Evolutionary conservation across 2,888 invertebrate genomes (phyloP), one percentile per base, ranked within the genome.

Genomic region (Endotricha flammealis): DNA sequence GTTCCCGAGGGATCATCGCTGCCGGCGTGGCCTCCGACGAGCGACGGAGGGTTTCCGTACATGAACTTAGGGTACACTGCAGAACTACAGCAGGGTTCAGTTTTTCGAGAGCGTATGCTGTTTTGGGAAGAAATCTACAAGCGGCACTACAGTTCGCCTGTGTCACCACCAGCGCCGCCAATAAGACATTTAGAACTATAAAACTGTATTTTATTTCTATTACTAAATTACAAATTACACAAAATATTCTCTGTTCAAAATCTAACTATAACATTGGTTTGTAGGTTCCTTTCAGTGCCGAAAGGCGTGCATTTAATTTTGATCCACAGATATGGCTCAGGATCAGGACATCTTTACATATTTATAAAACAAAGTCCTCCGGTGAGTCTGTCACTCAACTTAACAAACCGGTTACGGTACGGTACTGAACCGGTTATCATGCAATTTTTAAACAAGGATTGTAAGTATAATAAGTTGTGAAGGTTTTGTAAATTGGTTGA

Each of bases 121-220:
- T 53, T 63, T 38, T 61, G 63, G 63, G 46, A 58, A 12, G 37
- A 40, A 16, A 57, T 61, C 12, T 61, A 59, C 27, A 42, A 46
- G 1, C 38, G 38, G 14, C 38, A 53, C 39, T 56, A 58, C 17
- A 41, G 40, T 2, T 23, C 8, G 0, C 59, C 63, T 1, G 31
- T 42, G n/a, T 41, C 60, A 9, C 60, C 62, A 5, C 33, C 32
- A 4, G 11, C 8, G 8, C 35, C 17, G 6, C 12, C 27, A 29
- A 13, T 34, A n/a, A 11, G 29, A 4, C 32, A 37, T 9, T 9
- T n/a, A 1, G 36, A 37, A 13, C 32, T 32, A 17, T 29, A 32
- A 27, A 11, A 22, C 6, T 22, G 9, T 7, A 22, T 3, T 22
- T 22, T 22, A 7, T 6, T 17, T 17, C 20, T 17, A 9, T 22